Evolutionary conservation across 2,113 vertebrate species (phyloP).

Genomic region (Psilopogon haemacephalus): DNA sequence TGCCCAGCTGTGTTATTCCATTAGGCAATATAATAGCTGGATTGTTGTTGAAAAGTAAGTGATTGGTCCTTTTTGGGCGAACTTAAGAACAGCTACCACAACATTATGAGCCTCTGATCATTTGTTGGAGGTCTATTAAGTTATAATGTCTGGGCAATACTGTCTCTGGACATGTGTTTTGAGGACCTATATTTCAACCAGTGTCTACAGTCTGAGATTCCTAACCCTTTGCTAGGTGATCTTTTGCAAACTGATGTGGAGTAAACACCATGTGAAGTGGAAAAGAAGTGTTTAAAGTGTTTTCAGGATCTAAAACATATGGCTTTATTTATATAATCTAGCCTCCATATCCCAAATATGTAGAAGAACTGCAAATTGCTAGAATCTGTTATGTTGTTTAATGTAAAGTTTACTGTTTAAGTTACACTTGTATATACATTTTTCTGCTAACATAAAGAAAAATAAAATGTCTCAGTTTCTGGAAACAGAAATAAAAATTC

Average conservation of each 20-base stretch:
- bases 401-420: neutral
- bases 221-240: rapidly evolving
- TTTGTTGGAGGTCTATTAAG: rapidly evolving
- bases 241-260: neutral
- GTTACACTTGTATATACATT: neutral
- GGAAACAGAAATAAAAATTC: neutral
- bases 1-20: neutral
- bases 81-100: neutral
- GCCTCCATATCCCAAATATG: rapidly evolving
- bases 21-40: neutral
- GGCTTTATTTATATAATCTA: neutral
- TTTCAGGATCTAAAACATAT: neutral
- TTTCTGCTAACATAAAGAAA: neutral
- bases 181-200: neutral
- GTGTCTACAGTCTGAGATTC: neutral
- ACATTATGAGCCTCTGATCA: neutral
- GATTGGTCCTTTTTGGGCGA: neutral
- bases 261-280: neutral
- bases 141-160: neutral
- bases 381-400: neutral
- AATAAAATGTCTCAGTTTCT: neutral
- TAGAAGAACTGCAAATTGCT: neutral
- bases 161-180: rapidly evolving
- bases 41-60: neutral
- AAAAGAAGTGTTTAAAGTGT: neutral